Percentiles rank a stretch among this genome's conserved stretches.
phyloP scores from a whole-genome alignment of 2,113 vertebrate genomes.

The Carassius gibelio region DNA sequence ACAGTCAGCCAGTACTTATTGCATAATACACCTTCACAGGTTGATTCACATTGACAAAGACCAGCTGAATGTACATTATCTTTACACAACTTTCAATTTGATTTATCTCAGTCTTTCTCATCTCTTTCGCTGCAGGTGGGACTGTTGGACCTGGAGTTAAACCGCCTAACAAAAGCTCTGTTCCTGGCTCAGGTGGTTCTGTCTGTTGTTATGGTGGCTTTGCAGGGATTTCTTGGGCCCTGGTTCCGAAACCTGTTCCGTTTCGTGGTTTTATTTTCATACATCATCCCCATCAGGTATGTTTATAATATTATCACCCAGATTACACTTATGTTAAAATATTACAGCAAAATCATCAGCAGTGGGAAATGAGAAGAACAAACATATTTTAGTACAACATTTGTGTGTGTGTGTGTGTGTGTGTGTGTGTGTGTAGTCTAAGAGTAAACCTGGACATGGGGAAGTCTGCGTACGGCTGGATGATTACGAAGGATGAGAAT shows the following conservation, averaged over 20 bases:
- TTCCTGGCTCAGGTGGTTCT: conserved; percentile 93
- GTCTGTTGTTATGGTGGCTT: conserved; percentile 91
- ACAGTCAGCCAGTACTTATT: not conserved
- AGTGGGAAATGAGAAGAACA: not conserved
- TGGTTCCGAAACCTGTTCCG: conserved; percentile 96
- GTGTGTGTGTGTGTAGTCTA: conserved; percentile 73
- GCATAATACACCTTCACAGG: not conserved
- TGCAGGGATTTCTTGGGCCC: conserved; percentile 91
- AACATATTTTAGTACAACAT: not conserved
- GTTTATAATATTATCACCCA: conserved; percentile 40
- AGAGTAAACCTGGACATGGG: conserved; percentile 99
- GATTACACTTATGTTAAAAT: not conserved
- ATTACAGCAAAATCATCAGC: not conserved
- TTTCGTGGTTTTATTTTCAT: conserved; percentile 96
- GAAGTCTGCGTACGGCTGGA: conserved; percentile 96
- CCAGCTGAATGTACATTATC: not conserved
- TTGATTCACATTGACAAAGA: not conserved
- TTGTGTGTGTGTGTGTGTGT: not conserved
- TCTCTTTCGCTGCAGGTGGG: conserved; percentile 79
- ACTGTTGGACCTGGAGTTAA: conserved; percentile 92
- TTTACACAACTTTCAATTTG: not conserved
- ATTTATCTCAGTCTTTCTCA: not conserved
- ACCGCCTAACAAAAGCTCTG: conserved; percentile 93
- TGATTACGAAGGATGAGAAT: conserved; percentile 96
- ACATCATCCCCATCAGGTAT: conserved; percentile 99